Evolutionary conservation across 2,797 vertebrate genomes (phyloP), one percentile per base, ranked within the genome.

Genomic region (Epinephelus awoara): DNA sequence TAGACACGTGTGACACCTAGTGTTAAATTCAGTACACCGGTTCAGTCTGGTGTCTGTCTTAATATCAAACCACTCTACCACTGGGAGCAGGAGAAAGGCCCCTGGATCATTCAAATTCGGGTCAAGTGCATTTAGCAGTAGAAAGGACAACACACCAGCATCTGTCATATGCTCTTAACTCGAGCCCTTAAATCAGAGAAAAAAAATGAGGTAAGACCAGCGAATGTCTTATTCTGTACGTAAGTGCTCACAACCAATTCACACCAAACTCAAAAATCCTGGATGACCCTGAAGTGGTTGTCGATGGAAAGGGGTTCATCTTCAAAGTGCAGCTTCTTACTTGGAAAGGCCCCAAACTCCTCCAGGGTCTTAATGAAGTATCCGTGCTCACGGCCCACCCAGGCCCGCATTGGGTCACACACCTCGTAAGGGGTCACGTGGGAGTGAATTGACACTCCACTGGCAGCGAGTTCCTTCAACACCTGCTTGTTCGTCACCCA

Each of bases 391-490:
- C 96, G 96, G 79, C 98, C 98, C 90, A 99, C 98, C 98, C 98
- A 99, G 15, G 97, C 97, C 87, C 98, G 95, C 96, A 97, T 97
- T 5, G 96, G 96, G 90, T 99, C 98, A 3, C 93, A 91, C 64
- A 99, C 98, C 93, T 99, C 98, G 46, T 99, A 99, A 0, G 98
- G 98, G 4, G 98, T 99, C 46, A 99, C 98, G 1, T 99, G 98
- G 80, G 97, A 93, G 7, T 98, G 97, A 64, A 99, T 84, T 2
- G 94, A 91, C 83, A 97, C 95, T 0, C 96, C 95, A 15, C 96
- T 97, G 75, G 94, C 88, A 0, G 96, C 96, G 75, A 99, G 95
- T 80, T 96, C 96, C 85, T 92, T 93, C 88, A 99, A 90, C 46
- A 95, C 95, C 86, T 94, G 94, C 82, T 93, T 95, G 84, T 95